Conservation (phyloP, 2,113 vertebrate species). For the Agapornis roseicollis region DNA sequence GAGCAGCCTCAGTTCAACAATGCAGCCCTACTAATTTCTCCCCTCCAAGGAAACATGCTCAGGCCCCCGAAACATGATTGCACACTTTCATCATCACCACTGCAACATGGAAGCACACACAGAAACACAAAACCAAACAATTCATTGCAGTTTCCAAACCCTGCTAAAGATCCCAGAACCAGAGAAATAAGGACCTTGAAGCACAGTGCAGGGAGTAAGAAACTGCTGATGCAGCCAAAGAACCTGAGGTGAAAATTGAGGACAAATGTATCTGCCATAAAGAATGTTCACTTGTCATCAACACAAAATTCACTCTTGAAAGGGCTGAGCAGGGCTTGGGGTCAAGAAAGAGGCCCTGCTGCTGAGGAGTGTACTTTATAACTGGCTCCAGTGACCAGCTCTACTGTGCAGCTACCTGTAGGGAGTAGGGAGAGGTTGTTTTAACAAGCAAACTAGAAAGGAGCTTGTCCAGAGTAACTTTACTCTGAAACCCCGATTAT, state of each 20-base stretch:
- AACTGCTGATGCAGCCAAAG: neutral
- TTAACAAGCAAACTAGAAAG: neutral
- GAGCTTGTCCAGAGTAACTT: neutral
- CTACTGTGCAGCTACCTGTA: neutral
- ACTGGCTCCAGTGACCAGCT: neutral
- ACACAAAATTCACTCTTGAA: neutral
- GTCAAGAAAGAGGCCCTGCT: neutral
- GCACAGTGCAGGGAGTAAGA: accelerated
- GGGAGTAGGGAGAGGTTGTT: neutral
- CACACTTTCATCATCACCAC: accelerated
- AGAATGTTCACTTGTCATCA: neutral
- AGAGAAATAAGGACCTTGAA: neutral
- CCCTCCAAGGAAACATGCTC: neutral
- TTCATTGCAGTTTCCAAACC: accelerated
- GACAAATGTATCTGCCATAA: neutral
- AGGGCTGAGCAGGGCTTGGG: neutral
- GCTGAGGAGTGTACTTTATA: accelerated
- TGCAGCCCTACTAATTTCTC: neutral
- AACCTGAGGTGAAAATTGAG: neutral
- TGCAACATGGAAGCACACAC: accelerated
- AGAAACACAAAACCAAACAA: accelerated
- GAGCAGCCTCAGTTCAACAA: neutral
- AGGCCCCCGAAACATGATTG: accelerated
- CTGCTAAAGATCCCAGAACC: neutral
- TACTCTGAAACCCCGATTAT: neutral